Conservation (phyloP, 2,888 invertebrate species). For the Pollenia amentaria region DNA sequence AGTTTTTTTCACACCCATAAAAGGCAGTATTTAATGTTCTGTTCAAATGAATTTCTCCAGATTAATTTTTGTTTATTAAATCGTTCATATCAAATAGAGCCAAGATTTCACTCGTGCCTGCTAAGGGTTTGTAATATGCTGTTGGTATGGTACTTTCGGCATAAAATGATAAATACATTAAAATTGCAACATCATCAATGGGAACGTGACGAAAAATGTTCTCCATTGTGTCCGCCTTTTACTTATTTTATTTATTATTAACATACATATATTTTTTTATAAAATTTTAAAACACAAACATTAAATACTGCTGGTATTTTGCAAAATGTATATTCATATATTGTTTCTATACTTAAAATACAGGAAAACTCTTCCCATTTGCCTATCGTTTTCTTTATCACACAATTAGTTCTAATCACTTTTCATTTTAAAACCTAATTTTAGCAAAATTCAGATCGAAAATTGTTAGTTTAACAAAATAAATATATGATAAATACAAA, state of each 20-base stretch:
- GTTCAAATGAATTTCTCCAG: too few relatives aligned
- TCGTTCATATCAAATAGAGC: conserved; percentile 51
- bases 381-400: conserved; percentile 3
- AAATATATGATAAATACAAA: too few relatives aligned
- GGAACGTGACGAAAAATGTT: conserved; percentile 58
- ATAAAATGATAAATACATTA: conserved; percentile 80
- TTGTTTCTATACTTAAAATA: background rate
- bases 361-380: background rate
- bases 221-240: conserved; percentile 51
- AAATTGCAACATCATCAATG: conserved; percentile 71
- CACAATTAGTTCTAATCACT: too few relatives aligned
- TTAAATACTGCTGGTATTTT: background rate
- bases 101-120: conserved; percentile 73
- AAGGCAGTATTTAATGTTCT: too few relatives aligned
- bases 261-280: background rate
- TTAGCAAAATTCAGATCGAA: too few relatives aligned
- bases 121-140: conserved; percentile 75
- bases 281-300: background rate
- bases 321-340: background rate
- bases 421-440: too few relatives aligned
- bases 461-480: too few relatives aligned
- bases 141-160: conserved; percentile 79
- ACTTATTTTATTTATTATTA: background rate
- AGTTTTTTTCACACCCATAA: too few relatives aligned
- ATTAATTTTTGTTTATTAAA: conserved; percentile 52